Evolutionary conservation across 2,888 invertebrate species (phyloP), one percentile per base, ranked within the genome.

Genomic region (Drosophila eohydei): DNA sequence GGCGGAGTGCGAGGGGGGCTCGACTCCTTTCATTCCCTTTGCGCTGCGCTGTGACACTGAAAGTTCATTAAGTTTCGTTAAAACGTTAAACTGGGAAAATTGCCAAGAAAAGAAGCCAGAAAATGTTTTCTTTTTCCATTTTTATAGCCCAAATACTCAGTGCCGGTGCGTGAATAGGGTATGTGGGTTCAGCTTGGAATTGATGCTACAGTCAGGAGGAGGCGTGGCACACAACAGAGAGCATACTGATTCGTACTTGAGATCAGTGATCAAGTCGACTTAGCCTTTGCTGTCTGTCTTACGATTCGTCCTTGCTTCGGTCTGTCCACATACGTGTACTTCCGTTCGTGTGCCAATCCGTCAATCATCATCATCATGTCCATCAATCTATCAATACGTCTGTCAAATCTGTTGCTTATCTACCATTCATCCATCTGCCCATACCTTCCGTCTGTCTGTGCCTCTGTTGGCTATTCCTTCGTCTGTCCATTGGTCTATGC

Each of bases 21-120:
- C 57, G 41, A 57, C 54, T 54, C 28, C 50, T 50, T 54, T 54
- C 36, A 28, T 38, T 28, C 51, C 60, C 56, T 54, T 66, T 72
- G 61, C 64, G 48, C 66, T 72, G 61, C 64, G 48, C 66, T 56
- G 71, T 89, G 84, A 75, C 84, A 83, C 81, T 81, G 80, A 88
- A 87, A 87, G 89, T 86, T 87, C 87, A 90, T 87, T 87, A 87
- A 90, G 87, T 78, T 83, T 78, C 88, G 83, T 85, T 86, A 74
- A 83, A 85, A 81, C 69, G 76, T 69, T 71, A 55, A 86, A 83
- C 85, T 77, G 83, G 56, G 67, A 55, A 55, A 77, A 72, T 74
- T 64, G 57, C 48, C 38, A 66, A 41, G 41, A 62, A 67, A 61
- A 34, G 40, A 64, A 71, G 60, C 62, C 63, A 63, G 65, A 52